Percentiles rank a stretch among this genome's conserved stretches.
These are phyloP conservation scores for Nycteola revayana DNA, from an alignment of 2,888 invertebrate genomes.

Conservation along the genomic window DNA sequence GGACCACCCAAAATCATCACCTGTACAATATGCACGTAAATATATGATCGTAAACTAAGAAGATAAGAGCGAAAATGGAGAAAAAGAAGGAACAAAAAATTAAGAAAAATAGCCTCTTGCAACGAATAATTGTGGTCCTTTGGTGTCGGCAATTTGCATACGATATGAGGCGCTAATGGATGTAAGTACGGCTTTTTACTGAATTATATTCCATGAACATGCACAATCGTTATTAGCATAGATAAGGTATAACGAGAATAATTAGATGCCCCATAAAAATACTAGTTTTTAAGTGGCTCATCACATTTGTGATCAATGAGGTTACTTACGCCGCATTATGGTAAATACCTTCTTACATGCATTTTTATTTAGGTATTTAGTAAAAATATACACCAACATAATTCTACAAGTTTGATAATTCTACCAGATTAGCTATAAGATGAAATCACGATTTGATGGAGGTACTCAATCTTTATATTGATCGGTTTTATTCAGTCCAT, in stretches of 20 bases:
- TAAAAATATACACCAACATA: too few species aligned
- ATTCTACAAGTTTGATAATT: too few species aligned
- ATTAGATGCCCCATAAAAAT: slow-evolving; percentile 27
- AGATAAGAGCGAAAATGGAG: slow-evolving; percentile 62
- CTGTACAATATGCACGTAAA: slow-evolving; percentile 52
- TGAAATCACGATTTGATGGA: too few species aligned
- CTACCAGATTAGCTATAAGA: too few species aligned
- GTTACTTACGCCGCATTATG: slow-evolving; percentile 2
- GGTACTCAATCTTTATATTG: too few species aligned
- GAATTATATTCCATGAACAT: slow-evolving; percentile 59
- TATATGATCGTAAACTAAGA: slow-evolving; percentile 55
- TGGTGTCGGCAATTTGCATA: slow-evolving; percentile 70
- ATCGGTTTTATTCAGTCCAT: too few species aligned
- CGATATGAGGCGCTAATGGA: slow-evolving; percentile 72
- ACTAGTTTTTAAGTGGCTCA: slow-evolving; percentile 30
- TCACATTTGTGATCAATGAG: slow-evolving; percentile 27
- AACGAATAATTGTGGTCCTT: slow-evolving; percentile 57
- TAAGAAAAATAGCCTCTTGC: slow-evolving; percentile 54
- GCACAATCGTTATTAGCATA: slow-evolving; percentile 64
- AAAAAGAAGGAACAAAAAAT: slow-evolving; percentile 57
- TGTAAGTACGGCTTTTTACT: slow-evolving; percentile 63
- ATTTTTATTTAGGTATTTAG: too few species aligned
- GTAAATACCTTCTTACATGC: too few species aligned
- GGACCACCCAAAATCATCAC: slow-evolving; percentile 81
- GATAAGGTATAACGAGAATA: slow-evolving; percentile 55